Evolutionary conservation across 2,113 vertebrate species (phyloP).

Genomic region (Melanostigma gelatinosum): DNA sequence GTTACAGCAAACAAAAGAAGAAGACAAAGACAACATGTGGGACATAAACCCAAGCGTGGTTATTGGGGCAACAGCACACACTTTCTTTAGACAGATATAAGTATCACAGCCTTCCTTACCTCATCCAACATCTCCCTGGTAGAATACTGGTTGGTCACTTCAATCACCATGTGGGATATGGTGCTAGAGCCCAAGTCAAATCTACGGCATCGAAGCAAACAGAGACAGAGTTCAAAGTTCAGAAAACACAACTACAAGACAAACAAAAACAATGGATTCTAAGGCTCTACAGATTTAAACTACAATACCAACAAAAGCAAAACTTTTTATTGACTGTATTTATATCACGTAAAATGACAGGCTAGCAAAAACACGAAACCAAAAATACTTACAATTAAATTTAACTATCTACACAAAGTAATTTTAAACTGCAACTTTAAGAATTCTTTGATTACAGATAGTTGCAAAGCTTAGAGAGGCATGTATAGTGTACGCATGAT

Average conservation of each 20-base stretch:
- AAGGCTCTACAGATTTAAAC: not conserved
- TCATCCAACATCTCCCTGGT: constrained; percentile 86
- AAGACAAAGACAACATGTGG: not conserved
- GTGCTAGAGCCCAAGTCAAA: constrained; percentile 88
- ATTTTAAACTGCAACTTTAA: not conserved
- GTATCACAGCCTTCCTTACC: constrained; percentile 70
- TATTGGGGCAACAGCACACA: not conserved
- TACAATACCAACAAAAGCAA: not conserved
- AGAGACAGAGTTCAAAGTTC: constrained; percentile 7
- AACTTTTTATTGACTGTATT: not conserved
- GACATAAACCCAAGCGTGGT: not conserved
- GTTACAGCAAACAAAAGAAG: not conserved
- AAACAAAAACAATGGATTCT: not conserved
- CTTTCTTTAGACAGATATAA: not conserved
- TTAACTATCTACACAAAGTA: not conserved
- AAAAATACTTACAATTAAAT: not conserved
- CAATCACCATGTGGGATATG: constrained; percentile 82
- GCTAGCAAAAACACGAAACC: not conserved
- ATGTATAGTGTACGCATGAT: not conserved
- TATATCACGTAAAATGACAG: not conserved
- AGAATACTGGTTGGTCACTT: constrained; percentile 87
- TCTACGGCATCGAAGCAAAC: constrained; percentile 71
- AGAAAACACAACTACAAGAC: not conserved
- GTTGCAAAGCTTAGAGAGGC: not conserved
- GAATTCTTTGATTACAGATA: not conserved